Percentiles rank a stretch among this genome's conserved stretches.
Conservation (phyloP, 2,113 vertebrate species). For the Embiotoca jacksoni region DNA sequence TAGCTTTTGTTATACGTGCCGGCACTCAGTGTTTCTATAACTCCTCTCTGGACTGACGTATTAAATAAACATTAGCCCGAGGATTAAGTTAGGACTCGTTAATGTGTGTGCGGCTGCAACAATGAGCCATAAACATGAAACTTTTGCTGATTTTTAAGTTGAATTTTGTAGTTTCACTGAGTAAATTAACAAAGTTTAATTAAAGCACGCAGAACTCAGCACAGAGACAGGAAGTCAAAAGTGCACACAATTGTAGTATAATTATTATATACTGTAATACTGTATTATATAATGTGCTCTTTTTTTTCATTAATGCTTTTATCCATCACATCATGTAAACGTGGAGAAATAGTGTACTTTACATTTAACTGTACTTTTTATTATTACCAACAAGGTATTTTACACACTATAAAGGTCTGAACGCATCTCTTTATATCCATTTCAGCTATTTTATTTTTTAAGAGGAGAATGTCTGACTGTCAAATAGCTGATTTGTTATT, state of each 20-base stretch:
- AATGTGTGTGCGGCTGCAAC: not conserved
- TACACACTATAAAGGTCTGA: no score
- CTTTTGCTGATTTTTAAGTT: not conserved
- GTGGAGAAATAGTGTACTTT: no score
- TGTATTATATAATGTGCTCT: no score
- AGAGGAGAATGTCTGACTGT: no score
- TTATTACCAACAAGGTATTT: no score
- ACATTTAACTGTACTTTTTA: not conserved
- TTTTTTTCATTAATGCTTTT: no score
- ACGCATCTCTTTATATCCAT: not conserved
- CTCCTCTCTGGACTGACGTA: not conserved
- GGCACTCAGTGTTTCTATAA: conserved; percentile 8
- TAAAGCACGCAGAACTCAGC: not conserved
- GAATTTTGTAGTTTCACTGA: no score
- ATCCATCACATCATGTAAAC: no score
- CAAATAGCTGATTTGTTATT: not conserved
- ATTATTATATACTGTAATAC: no score
- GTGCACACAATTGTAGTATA: no score
- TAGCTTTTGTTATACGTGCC: conserved; percentile 56
- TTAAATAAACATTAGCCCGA: not conserved
- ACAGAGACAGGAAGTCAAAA: not conserved
- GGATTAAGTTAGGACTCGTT: conserved; percentile 11
- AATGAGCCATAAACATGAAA: not conserved
- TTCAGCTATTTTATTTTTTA: not conserved
- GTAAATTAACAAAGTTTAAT: not conserved